Conservation (phyloP, 1,140 invertebrate species). For the Cherax destructor region DNA sequence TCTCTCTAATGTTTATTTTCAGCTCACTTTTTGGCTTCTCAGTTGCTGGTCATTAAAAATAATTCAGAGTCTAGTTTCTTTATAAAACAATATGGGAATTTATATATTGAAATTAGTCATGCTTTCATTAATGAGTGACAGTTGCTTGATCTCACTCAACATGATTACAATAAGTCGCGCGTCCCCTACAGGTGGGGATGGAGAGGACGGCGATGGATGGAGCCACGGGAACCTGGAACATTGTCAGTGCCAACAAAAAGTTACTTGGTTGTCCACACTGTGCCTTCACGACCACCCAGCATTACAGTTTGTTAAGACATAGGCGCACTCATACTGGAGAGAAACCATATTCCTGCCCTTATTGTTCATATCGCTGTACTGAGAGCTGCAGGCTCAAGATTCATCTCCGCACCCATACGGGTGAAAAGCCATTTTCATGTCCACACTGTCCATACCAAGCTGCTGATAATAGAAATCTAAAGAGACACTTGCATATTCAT, state of each 20-base stretch:
- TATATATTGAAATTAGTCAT: neutral
- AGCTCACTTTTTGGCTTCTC: too few species aligned
- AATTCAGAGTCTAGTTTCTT: neutral
- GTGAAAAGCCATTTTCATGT: constrained; percentile 43
- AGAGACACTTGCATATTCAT: constrained; percentile 22
- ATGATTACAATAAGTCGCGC: constrained; percentile 29
- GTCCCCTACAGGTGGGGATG: constrained; percentile 33
- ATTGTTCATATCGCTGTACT: constrained; percentile 21
- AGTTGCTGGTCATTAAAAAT: too few species aligned
- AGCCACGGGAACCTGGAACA: constrained; percentile 4
- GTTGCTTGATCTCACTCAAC: neutral
- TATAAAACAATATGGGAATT: neutral
- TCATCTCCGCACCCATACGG: constrained; percentile 40
- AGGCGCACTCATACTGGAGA: constrained; percentile 8
- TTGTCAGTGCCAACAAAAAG: constrained; percentile 21
- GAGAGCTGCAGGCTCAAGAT: constrained; percentile 31
- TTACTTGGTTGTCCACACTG: constrained; percentile 20
- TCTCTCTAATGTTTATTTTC: too few species aligned
- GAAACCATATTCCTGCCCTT: constrained; percentile 5
- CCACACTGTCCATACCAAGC: constrained; percentile 36
- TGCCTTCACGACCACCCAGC: constrained; percentile 20
- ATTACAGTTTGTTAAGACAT: constrained; percentile 38
- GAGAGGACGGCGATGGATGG: constrained; percentile 13
- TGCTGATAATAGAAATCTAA: constrained; percentile 27
- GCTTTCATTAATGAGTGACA: neutral